A percentile compares a stretch with the other conserved stretches of the same genome.
Conservation (phyloP, 1,140 invertebrate genomes). For the Condylostylus longicornis region DNA sequence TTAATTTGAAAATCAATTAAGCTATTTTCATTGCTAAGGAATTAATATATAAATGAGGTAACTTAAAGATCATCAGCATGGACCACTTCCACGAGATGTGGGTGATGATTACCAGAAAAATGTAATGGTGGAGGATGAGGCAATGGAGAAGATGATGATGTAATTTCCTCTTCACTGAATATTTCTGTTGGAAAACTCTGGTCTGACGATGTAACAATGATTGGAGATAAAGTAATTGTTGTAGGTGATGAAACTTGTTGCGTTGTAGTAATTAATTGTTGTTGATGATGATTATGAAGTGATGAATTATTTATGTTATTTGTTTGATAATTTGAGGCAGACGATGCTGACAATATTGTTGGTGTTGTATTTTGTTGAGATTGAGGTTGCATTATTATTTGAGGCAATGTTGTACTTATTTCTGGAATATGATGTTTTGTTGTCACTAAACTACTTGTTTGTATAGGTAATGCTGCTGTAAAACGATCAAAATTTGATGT, state of each 20-base stretch:
- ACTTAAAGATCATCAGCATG: too few species aligned
- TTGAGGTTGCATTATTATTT: conserved; percentile 6
- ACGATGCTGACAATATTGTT: neutral
- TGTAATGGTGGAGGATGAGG: too few species aligned
- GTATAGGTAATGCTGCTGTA: conserved; percentile 2
- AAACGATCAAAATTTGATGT: conserved; percentile 3
- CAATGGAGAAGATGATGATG: too few species aligned
- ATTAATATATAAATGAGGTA: too few species aligned
- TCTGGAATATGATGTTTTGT: conserved; percentile 5
- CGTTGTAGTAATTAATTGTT: too few species aligned
- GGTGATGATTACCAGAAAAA: too few species aligned
- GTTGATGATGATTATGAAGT: too few species aligned
- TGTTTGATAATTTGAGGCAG: neutral
- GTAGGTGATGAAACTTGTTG: too few species aligned
- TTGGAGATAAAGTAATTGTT: conserved; percentile 7
- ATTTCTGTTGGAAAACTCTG: conserved; percentile 5
- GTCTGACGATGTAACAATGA: conserved; percentile 5
- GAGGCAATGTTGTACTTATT: conserved; percentile 4
- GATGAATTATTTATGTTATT: neutral
- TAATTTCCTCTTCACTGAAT: conserved; percentile 6
- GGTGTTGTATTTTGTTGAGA: neutral
- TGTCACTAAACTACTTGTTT: neutral
- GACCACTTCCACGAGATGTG: too few species aligned
- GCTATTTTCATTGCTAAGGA: too few species aligned
- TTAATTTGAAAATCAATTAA: too few species aligned